A percentile compares a stretch with the other conserved stretches of the same genome.
These are phyloP conservation scores for Papio anubis DNA, from an alignment of 2,113 vertebrate species.

Conservation along the genomic window DNA sequence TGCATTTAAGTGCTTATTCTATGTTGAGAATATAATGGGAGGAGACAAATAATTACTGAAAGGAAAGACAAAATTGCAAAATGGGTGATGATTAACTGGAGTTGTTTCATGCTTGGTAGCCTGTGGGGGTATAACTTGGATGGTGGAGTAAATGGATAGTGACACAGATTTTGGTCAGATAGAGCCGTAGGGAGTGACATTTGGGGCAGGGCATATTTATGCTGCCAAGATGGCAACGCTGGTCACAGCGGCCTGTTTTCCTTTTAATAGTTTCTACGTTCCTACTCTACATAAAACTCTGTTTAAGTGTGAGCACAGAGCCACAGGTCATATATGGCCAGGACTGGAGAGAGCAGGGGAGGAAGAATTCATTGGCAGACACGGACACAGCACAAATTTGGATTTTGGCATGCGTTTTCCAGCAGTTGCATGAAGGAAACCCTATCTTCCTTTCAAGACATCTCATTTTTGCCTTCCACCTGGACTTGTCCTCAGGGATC, in stretches of 20 bases:
- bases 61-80: not conserved
- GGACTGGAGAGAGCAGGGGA: not conserved
- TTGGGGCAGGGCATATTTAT: not conserved
- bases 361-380: not conserved
- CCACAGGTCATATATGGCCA: not conserved
- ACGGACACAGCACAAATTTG: accelerated
- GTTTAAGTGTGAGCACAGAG: not conserved
- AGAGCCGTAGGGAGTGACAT: not conserved
- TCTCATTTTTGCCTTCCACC: not conserved
- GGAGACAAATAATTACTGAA: not conserved
- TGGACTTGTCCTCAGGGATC: not conserved
- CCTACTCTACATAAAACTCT: not conserved
- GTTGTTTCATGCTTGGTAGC: not conserved
- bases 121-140: not conserved
- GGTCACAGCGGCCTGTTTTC: not conserved
- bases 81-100: not conserved
- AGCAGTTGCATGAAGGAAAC: not conserved
- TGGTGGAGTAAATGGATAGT: not conserved
- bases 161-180: not conserved
- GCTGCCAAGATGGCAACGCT: not conserved
- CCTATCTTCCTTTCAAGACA: not conserved
- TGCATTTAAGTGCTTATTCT: not conserved
- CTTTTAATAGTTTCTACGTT: not conserved
- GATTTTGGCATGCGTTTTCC: not conserved
- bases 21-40: not conserved